These are phyloP conservation scores for Streptopelia turtur DNA, from an alignment of 2,797 vertebrate genomes.

Conservation along the genomic window DNA sequence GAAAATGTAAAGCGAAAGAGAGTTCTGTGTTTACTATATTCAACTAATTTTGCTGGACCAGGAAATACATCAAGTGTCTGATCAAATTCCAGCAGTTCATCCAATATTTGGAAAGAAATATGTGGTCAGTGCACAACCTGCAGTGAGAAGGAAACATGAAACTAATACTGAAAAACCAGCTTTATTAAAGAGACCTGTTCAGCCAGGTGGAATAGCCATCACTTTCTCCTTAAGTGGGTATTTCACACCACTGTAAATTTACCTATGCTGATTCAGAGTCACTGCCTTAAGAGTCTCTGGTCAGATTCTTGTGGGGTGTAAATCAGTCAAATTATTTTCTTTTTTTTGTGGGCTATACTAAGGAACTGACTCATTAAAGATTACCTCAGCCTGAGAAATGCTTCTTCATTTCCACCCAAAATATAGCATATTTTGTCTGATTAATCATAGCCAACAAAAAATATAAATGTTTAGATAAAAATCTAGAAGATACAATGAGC, in stretches of 20 bases:
- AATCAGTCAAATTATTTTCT: background rate
- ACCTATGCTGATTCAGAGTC: background rate
- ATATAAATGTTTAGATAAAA: background rate
- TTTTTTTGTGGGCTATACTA: background rate
- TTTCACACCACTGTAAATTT: background rate
- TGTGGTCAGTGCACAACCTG: background rate
- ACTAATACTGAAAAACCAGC: background rate
- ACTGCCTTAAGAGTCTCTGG: background rate
- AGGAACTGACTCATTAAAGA: background rate
- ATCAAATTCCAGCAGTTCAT: slow-evolving; percentile 4
- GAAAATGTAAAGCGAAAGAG: background rate
- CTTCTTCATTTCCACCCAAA: background rate
- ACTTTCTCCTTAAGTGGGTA: background rate
- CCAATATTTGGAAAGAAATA: slow-evolving; percentile 39
- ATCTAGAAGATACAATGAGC: background rate
- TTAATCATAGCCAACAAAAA: background rate
- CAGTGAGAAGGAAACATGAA: slow-evolving; percentile 24
- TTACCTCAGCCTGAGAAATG: background rate
- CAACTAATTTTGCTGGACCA: background rate
- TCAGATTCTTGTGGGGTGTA: background rate
- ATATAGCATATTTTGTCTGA: background rate
- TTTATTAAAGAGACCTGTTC: background rate
- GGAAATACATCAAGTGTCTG: background rate
- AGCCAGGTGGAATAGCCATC: background rate
- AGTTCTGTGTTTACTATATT: background rate